Base-by-base conservation (phyloP, 2,113 vertebrate species). In the Amblyornis subalaris region DNA sequence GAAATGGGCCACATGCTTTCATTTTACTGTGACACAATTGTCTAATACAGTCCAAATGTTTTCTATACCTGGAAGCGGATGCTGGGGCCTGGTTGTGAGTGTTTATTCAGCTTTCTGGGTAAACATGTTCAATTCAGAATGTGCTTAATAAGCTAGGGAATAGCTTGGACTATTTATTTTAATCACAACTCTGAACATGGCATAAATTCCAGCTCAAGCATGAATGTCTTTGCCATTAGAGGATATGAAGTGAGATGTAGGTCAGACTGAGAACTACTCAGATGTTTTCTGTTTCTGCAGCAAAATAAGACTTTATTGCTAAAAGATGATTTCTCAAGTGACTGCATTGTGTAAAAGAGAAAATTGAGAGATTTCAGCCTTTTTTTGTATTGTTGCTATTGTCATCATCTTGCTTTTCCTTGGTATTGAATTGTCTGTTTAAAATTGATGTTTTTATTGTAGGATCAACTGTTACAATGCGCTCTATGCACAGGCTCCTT, bases 401-500 rank as follows among this genome's bases (percentile, higher is more conserved):
- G 71, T 93, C 70, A 66, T 91, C 62, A n/a, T 61, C 55, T 71
- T 92, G 26, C 54, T 76, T 83, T 54, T 72, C 42, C 19, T 70
- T 74, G 57, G 35, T 72, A 31, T 33, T 88, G 76, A 95, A 81
- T 40, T 92, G 60, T 88, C 72, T 66, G 51, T 58, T 84, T 44
- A 29, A 85, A 91, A 88, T 31, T 26, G n/a, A 70, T 90, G 83
- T 40, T 91, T 91, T 73, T n/a, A 40, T 85, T 89, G 69, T 57
- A 99, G 99, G 99, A 98, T 99, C 96, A 99, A 99, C 97, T 99
- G 99, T 94, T 99, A 99, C 94, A 99, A 99, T 3, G 99, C 99
- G 2, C 98, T 99, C 44, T 99, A 99, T 26, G 98, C 98, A 64
- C 99, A 99, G 94, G 96, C 98, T 80, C 98, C 99, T 4, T 99